Conservation (phyloP, 2,113 vertebrate species). For the Acrocephalus arundinaceus region DNA sequence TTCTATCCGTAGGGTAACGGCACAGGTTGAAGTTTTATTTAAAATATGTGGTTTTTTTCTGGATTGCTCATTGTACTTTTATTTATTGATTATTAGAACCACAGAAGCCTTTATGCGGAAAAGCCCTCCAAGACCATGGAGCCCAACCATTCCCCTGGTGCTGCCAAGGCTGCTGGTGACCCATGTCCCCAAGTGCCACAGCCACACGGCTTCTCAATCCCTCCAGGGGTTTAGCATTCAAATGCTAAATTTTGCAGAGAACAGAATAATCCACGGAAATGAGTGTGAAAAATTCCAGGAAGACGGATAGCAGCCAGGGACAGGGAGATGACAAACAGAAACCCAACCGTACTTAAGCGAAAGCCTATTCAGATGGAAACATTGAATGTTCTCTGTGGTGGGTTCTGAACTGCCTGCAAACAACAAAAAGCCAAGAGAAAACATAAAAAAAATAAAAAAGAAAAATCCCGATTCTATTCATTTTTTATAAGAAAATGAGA, state of each 20-base stretch:
- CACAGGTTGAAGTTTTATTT: background rate
- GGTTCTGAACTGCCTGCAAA: slow-evolving; percentile 1
- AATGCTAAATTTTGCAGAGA: background rate
- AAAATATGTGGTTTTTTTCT: background rate
- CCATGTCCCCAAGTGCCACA: background rate
- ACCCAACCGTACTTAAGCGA: background rate
- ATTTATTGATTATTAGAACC: background rate
- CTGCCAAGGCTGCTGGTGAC: background rate
- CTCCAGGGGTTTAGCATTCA: background rate
- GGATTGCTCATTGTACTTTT: background rate
- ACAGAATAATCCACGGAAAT: background rate
- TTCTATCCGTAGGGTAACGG: background rate
- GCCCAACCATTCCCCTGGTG: background rate
- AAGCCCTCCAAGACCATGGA: background rate
- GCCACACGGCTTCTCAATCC: background rate
- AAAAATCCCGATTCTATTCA: background rate
- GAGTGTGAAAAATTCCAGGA: background rate
- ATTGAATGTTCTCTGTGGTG: background rate
- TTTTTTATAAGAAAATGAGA: slow-evolving; percentile 41
- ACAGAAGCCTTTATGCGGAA: background rate
- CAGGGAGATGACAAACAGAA: background rate
- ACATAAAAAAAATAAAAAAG: background rate
- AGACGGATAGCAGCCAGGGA: background rate
- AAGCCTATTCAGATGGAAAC: slow-evolving; percentile 34
- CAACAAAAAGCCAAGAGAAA: slow-evolving; percentile 6